Percentiles rank a stretch among this genome's conserved stretches.
These are phyloP conservation scores for Syrrhaptes paradoxus DNA, from an alignment of 2,113 vertebrate genomes.

Conservation along the genomic window DNA sequence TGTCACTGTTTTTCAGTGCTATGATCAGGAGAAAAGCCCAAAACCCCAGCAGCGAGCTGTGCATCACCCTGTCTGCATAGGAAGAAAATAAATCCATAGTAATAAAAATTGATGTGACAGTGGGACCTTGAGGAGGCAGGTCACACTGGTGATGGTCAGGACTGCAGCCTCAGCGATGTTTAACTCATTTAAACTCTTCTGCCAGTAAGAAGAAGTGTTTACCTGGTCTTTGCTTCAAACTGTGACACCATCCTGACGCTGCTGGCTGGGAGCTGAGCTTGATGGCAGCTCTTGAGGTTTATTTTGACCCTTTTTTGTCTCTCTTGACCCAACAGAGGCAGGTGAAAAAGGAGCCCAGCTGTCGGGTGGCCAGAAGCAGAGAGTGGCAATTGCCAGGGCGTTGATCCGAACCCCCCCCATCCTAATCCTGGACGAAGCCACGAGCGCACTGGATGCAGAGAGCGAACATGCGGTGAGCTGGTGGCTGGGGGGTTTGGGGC, in stretches of 20 bases:
- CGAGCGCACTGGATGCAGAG: constrained; percentile 92
- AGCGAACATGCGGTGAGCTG: constrained; percentile 89
- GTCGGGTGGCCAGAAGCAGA: constrained; percentile 95
- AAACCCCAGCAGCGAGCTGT: background rate
- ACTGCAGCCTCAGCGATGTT: background rate
- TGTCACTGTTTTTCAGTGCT: background rate
- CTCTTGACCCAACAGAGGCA: constrained; percentile 76
- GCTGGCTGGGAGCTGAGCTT: background rate
- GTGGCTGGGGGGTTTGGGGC: background rate
- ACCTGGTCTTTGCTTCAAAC: background rate
- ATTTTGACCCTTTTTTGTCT: background rate
- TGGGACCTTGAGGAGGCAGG: background rate
- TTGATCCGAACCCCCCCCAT: constrained; percentile 87
- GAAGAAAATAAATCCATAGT: background rate
- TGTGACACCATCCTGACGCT: background rate
- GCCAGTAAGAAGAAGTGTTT: background rate
- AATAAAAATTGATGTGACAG: background rate
- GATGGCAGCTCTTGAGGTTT: background rate
- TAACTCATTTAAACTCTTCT: background rate
- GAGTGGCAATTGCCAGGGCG: constrained; percentile 93
- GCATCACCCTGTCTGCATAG: background rate
- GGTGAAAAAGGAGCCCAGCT: constrained; percentile 95
- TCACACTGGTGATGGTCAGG: background rate
- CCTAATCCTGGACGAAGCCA: constrained; percentile 94
- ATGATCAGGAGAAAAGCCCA: background rate